A percentile compares a stretch with the other conserved stretches of the same genome.
These are phyloP conservation scores for Danio choprae DNA, from an alignment of 2,797 vertebrate species.

Conservation along the genomic window DNA sequence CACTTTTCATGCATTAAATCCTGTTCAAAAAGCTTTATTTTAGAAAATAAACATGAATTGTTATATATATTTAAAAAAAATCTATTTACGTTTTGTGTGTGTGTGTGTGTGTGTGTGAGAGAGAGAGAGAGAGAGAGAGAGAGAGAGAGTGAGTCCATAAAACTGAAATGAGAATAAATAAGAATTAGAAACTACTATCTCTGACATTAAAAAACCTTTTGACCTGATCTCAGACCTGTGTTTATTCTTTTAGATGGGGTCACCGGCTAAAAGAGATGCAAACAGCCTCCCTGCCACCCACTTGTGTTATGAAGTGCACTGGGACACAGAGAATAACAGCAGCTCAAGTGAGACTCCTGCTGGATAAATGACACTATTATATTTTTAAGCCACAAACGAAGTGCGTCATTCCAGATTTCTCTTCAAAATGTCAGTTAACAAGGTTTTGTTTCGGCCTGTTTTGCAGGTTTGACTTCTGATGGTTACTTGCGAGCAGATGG, in stretches of 20 bases:
- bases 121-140: too few relatives aligned
- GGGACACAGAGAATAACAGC: conserved; percentile 82
- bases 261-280: conserved; percentile 77
- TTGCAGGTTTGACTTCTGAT: conserved; percentile 79
- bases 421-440: neutral
- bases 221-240: conserved; percentile 13
- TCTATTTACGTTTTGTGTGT: too few relatives aligned
- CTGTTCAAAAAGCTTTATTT: too few relatives aligned
- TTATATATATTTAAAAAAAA: too few relatives aligned
- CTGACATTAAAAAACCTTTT: too few relatives aligned
- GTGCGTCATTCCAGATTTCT: neutral
- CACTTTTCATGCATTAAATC: too few relatives aligned
- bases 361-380: conserved; percentile 59
- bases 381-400: neutral
- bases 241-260: conserved; percentile 75
- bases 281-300: conserved; percentile 72
- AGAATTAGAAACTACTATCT: too few relatives aligned
- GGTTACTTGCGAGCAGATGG: conserved; percentile 90
- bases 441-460: neutral
- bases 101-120: too few relatives aligned
- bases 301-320: conserved; percentile 83
- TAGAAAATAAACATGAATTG: too few relatives aligned
- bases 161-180: too few relatives aligned
- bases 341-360: conserved; percentile 79
- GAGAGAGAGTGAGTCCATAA: too few relatives aligned